Evolutionary conservation across 2,888 invertebrate genomes (phyloP).

Genomic region (Tyria jacobaeae): DNA sequence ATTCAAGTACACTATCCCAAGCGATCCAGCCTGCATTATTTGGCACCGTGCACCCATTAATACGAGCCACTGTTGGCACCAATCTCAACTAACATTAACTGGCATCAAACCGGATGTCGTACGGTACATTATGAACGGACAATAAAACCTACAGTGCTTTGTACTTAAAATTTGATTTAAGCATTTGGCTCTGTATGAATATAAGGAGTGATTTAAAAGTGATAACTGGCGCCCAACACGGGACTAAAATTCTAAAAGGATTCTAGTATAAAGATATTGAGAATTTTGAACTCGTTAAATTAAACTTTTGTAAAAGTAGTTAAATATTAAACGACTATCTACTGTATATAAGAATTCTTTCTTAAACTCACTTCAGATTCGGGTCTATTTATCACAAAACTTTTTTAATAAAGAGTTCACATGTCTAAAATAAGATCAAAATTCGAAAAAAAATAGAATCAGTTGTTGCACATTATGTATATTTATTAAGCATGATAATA

Average conservation of each 20-base stretch:
- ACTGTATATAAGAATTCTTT: too few relatives aligned
- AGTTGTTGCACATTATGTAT: too few relatives aligned
- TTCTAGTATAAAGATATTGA: background rate
- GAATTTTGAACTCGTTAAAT: too few relatives aligned
- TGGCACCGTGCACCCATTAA: conserved; percentile 78
- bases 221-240: conserved; percentile 67
- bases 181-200: conserved; percentile 54
- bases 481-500: too few relatives aligned
- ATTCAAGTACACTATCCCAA: conserved; percentile 65
- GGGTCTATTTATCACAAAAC: too few relatives aligned
- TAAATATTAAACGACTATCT: too few relatives aligned
- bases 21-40: conserved; percentile 66
- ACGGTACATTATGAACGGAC: conserved; percentile 79
- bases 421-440: too few relatives aligned
- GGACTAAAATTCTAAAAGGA: conserved; percentile 24
- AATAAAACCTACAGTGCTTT: conserved; percentile 75
- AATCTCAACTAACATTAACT: conserved; percentile 75
- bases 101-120: conserved; percentile 82
- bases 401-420: too few relatives aligned
- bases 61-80: conserved; percentile 75
- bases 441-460: too few relatives aligned
- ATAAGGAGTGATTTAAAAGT: conserved; percentile 41
- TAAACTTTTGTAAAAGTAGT: too few relatives aligned
- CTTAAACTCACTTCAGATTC: too few relatives aligned
- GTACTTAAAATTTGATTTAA: conserved; percentile 68